These are phyloP conservation scores for Sparidentex hasta DNA, from an alignment of 2,797 vertebrate species.

Conservation along the genomic window DNA sequence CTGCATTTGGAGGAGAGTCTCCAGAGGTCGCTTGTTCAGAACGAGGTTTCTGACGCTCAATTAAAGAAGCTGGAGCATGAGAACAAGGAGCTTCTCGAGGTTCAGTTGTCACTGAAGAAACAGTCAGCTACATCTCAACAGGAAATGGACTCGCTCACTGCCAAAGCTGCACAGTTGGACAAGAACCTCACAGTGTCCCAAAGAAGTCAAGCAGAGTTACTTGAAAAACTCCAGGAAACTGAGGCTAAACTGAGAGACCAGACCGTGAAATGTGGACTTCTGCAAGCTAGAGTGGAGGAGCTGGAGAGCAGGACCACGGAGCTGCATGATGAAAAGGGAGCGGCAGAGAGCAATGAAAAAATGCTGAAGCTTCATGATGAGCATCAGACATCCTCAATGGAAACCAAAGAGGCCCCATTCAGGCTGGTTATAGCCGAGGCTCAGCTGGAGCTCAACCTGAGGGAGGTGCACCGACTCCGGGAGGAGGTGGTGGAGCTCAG, in stretches of 20 bases:
- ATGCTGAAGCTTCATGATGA: constrained; percentile 51
- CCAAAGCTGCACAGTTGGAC: constrained; percentile 81
- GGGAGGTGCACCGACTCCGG: constrained; percentile 86
- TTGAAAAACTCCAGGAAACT: constrained; percentile 80
- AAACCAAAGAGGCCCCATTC: constrained; percentile 77
- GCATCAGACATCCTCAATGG: constrained; percentile 44
- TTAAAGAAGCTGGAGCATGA: constrained; percentile 82
- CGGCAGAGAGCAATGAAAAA: constrained; percentile 81
- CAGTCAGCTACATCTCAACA: constrained; percentile 78
- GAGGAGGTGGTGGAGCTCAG: constrained; percentile 86
- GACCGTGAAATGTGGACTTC: constrained; percentile 74
- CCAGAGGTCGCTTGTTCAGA: constrained; percentile 81
- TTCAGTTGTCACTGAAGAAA: constrained; percentile 79
- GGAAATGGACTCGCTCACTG: constrained; percentile 81
- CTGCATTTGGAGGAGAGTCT: constrained; percentile 84
- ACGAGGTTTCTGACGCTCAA: constrained; percentile 79
- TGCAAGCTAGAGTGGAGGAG: constrained; percentile 78
- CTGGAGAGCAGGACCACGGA: constrained; percentile 74
- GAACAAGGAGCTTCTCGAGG: constrained; percentile 81
- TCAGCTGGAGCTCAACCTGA: constrained; percentile 86
- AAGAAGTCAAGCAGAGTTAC: constrained; percentile 81
- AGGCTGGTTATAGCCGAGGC: constrained; percentile 86
- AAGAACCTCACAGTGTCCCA: constrained; percentile 79
- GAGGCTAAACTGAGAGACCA: constrained; percentile 76
- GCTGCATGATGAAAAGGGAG: constrained; percentile 80